Evolutionary conservation across 1,140 invertebrate genomes (phyloP).

Genomic region (Teleogryllus occipitalis): DNA sequence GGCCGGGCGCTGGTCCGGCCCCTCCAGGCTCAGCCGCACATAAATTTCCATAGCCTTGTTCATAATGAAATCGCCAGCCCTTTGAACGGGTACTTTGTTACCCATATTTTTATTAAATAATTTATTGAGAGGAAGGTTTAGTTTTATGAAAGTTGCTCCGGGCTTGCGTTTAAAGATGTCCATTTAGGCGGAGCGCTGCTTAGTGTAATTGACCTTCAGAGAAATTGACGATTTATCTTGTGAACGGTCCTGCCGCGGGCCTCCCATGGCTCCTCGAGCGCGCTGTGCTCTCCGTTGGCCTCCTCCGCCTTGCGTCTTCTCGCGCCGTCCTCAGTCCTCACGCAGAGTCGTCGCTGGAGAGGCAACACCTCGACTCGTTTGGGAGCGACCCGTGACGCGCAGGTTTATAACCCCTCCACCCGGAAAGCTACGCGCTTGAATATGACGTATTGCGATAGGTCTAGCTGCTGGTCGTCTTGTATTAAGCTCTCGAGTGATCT

Average conservation of each 20-base stretch:
- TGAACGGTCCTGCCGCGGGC: neutral
- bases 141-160: neutral
- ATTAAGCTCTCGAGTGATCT: no score
- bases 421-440: no score
- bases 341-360: no score
- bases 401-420: no score
- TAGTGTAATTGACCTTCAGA: constrained; percentile 1
- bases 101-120: constrained; percentile 6
- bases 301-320: neutral
- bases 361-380: no score
- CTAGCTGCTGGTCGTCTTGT: no score
- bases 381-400: no score
- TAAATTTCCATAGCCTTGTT: neutral
- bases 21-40: neutral
- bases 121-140: constrained; percentile 1
- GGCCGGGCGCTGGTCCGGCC: neutral
- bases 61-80: neutral
- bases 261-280: neutral
- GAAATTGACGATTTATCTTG: constrained; percentile 1
- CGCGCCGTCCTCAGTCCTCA: no score
- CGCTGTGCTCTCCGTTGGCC: neutral
- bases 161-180: neutral
- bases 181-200: neutral
- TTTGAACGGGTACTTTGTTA: neutral
- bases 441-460: no score